Percentiles rank a stretch among this genome's conserved stretches.
Conservation (phyloP, 2,113 vertebrate genomes). For the Myrmophylax atrothorax region DNA sequence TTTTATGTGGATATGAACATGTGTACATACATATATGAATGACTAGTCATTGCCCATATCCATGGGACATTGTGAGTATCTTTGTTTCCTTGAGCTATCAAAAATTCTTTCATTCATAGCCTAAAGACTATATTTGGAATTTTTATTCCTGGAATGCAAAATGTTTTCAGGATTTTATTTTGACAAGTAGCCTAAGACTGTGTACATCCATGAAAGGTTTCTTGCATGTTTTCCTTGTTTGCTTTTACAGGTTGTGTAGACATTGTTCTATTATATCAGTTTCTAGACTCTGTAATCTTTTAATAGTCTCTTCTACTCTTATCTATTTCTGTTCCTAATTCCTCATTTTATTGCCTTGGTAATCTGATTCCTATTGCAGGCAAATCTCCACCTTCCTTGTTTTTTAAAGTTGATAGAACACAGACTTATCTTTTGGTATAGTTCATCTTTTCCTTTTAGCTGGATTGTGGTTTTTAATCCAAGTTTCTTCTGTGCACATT, state of each 20-base stretch:
- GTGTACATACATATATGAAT: not conserved
- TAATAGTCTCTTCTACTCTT: slow-evolving; percentile 45
- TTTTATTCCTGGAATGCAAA: not conserved
- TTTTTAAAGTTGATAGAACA: slow-evolving; percentile 4
- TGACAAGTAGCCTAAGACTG: not conserved
- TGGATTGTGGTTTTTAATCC: not conserved
- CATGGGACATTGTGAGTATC: not conserved
- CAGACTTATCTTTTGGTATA: not conserved
- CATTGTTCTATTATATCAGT: slow-evolving; percentile 12
- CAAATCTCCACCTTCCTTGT: not conserved
- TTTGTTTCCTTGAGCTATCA: not conserved
- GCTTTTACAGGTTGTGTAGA: not conserved
- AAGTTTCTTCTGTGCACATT: not conserved
- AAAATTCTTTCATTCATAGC: not conserved
- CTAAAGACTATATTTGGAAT: not conserved
- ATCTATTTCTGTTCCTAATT: slow-evolving; percentile 37
- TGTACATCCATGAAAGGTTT: not conserved
- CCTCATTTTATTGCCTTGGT: not conserved
- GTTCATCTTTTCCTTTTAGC: not conserved
- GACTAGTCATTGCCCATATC: not conserved
- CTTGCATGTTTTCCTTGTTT: not conserved
- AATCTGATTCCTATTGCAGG: slow-evolving; percentile 27
- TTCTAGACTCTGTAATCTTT: slow-evolving; percentile 36
- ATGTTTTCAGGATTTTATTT: not conserved
- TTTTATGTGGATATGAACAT: not conserved